Evolutionary conservation across 2,888 invertebrate genomes (phyloP), one percentile per base, ranked within the genome.

Genomic region (Heliconius cydno): DNA sequence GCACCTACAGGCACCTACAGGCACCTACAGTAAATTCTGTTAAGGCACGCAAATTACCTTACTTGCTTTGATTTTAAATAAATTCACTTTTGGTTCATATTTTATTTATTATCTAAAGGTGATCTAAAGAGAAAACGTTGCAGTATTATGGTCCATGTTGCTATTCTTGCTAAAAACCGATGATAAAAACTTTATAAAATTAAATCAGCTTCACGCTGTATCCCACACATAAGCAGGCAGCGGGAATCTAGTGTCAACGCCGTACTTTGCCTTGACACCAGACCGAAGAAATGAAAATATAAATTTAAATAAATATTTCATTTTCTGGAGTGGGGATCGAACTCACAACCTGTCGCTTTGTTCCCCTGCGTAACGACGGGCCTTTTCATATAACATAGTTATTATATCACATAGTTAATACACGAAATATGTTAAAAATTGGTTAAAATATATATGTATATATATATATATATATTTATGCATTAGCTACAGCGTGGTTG

Each of bases 1-100:
- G 74, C 74, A 70, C 75, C 46, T 41, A 41, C 65, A 30, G 73
- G 28, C 28, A 28, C 28, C 28, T 28, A 28, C 28, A 30, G 68
- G 74, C 74, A 70, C 75, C 46, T 41, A 41, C 65, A 30, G 73
- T 34, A 73, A 79, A 79, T 79, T 79, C 78, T 79, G 78, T 79
- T 79, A 79, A 67, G 74, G 74, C 73, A 71, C 70, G 66, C 63
- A 70, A 75, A 75, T 63, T 65, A 66, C 75, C 28, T 75, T 75
- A 75, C 63, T 65, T 46, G 19, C 65, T 66, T 75, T 75, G 65
- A 66, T 75, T 75, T 75, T 65, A 75, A 65, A 75, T 66, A 65
- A 73, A 60, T 60, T 73, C 34, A 60, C 73, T 34, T 73, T 73
- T 73, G 73, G 34, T 73, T 73, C 9, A 60, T 30, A 72, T 57